These are phyloP conservation scores for Gavia stellata DNA, from an alignment of 2,113 vertebrate genomes.

Conservation along the genomic window DNA sequence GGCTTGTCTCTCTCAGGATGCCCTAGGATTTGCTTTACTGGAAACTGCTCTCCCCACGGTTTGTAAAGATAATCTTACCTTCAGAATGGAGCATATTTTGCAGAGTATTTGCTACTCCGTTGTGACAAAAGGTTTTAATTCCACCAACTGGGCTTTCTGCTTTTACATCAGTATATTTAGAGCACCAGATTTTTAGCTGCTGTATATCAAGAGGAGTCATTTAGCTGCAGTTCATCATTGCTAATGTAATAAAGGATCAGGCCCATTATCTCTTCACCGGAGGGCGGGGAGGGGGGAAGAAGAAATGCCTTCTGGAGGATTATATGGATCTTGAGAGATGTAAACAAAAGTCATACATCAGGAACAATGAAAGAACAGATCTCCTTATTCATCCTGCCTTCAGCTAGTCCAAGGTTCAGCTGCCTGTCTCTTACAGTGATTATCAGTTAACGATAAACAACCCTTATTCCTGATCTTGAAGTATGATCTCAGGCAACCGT, in stretches of 20 bases:
- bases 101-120: background rate
- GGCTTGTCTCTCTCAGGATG: background rate
- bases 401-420: background rate
- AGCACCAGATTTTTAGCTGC: background rate
- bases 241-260: background rate
- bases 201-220: background rate
- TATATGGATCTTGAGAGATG: background rate
- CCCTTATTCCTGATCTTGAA: background rate
- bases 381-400: background rate
- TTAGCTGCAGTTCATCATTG: background rate
- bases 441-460: background rate
- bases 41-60: background rate
- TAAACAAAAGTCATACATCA: background rate
- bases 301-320: background rate
- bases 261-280: background rate
- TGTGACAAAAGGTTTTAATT: conserved; percentile 8
- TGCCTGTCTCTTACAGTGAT: background rate
- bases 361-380: background rate
- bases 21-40: background rate
- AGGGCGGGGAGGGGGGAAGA: too few relatives aligned
- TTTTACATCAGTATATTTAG: background rate
- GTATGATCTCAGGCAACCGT: background rate
- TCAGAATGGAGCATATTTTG: background rate
- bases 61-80: conserved; percentile 2
- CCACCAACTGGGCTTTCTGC: background rate